Evolutionary conservation across 2,888 invertebrate species (phyloP).

Genomic region (Helobdella robusta): DNA sequence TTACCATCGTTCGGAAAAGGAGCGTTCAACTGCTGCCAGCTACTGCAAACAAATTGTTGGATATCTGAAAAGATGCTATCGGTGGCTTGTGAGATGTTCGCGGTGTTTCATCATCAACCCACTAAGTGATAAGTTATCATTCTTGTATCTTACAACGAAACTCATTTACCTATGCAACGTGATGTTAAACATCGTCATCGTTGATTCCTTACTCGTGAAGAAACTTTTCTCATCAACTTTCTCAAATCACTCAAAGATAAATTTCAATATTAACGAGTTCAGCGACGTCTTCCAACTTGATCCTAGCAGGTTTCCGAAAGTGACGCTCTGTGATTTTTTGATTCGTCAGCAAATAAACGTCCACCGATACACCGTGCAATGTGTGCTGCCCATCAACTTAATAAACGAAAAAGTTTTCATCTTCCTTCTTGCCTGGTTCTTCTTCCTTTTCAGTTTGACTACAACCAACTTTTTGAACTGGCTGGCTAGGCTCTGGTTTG

Average conservation of each 20-base stretch:
- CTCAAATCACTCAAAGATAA: neutral
- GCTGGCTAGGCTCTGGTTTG: too few species aligned
- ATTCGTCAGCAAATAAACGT: slow-evolving; percentile 31
- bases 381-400: slow-evolving; percentile 29
- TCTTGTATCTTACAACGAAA: slow-evolving; percentile 8
- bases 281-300: slow-evolving; percentile 6
- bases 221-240: neutral
- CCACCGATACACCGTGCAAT: slow-evolving; percentile 31
- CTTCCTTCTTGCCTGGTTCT: slow-evolving; percentile 53
- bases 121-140: neutral
- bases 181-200: neutral
- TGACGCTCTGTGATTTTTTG: slow-evolving; percentile 48
- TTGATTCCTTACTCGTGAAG: slow-evolving; percentile 13
- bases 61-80: too few species aligned
- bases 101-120: neutral
- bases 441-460: slow-evolving; percentile 43
- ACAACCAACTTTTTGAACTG: too few species aligned
- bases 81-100: too few species aligned
- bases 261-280: neutral
- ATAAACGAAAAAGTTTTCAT: slow-evolving; percentile 35
- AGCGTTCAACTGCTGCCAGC: too few species aligned
- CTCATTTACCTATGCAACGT: neutral
- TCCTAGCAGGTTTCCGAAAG: slow-evolving; percentile 43
- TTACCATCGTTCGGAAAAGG: too few species aligned
- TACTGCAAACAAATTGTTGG: too few species aligned